Evolutionary conservation across 2,888 invertebrate genomes (phyloP), one percentile per base, ranked within the genome.

Genomic region (Zhuqinia jingwanae): DNA sequence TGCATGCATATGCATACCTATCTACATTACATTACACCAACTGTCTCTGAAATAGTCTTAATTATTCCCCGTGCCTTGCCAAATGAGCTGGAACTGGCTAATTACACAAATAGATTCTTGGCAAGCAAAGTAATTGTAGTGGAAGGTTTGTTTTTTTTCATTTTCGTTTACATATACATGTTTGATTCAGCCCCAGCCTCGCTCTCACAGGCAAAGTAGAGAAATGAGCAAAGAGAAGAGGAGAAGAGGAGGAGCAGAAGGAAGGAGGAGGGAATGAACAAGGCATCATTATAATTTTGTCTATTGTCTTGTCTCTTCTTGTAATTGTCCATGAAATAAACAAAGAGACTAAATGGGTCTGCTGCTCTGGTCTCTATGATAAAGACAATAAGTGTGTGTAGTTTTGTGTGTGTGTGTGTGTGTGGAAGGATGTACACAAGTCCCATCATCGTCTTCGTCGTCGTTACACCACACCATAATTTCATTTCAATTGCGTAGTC

Each of bases 261-360:
- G 36, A 36, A 36, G 75, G 60, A 73, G 85, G 79, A 85, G 84
- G 84, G 76, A 77, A 53, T 56, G 36, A 63, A 78, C 84, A 85
- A 36, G 70, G 50, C 60, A 80, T 80, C 80, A 80, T 85, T 80
- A 85, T 80, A 56, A 85, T 85, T 85, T 63, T 65, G 58, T 79
- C 79, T 60, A 73, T 85, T 73, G 77, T 65, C 77, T 73, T 78
- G 85, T 78, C 84, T 65, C 63, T 77, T 65, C 63, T 78, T 56
- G 73, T 85, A 78, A 85, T 80, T 80, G 80, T 85, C 85, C 85
- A 85, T 85, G 85, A 85, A 85, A 85, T 42, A 80, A 45, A 85
- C 68, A 84, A 75, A 82, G 25, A 2, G 42, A 58, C 82, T 75
- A 75, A 63, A 82, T 50, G 81, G 17, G 25, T 58, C 20, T 3